Evolutionary conservation across 2,113 vertebrate species (phyloP).

Genomic region (Trematomus loennbergii): DNA sequence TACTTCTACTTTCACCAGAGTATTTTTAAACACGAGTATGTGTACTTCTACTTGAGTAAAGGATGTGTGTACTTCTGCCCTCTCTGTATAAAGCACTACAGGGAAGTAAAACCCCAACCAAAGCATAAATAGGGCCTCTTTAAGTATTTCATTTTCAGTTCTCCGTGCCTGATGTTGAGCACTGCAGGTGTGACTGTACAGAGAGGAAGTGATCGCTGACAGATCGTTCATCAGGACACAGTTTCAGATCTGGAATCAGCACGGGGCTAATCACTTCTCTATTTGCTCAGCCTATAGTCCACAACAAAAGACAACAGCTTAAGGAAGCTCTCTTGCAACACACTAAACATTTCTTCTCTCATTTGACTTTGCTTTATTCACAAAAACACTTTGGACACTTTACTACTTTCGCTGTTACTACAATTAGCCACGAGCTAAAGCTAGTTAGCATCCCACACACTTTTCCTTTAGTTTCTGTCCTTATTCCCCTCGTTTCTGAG

Average conservation of each 20-base stretch:
- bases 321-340: background rate
- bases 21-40: too few species aligned
- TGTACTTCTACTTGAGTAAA: too few species aligned
- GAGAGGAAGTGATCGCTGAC: conserved; percentile 28
- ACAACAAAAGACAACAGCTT: background rate
- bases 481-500: background rate
- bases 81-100: too few species aligned
- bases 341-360: too few species aligned
- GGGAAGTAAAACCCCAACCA: too few species aligned
- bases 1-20: too few species aligned
- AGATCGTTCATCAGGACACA: conserved; percentile 51
- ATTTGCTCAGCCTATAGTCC: conserved; percentile 36
- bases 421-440: background rate
- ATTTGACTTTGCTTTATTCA: background rate
- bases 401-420: background rate
- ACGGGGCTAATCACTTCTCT: conserved; percentile 56
- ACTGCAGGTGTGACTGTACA: conserved; percentile 26
- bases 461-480: background rate
- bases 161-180: background rate
- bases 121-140: too few species aligned
- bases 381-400: background rate
- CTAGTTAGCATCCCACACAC: background rate
- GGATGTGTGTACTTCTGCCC: too few species aligned
- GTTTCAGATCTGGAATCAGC: conserved; percentile 49
- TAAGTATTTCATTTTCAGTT: too few species aligned